A percentile compares a stretch with the other conserved stretches of the same genome.
These are phyloP conservation scores for Geophilus truncorum DNA, from an alignment of 2,888 invertebrate genomes.

Conservation along the genomic window DNA sequence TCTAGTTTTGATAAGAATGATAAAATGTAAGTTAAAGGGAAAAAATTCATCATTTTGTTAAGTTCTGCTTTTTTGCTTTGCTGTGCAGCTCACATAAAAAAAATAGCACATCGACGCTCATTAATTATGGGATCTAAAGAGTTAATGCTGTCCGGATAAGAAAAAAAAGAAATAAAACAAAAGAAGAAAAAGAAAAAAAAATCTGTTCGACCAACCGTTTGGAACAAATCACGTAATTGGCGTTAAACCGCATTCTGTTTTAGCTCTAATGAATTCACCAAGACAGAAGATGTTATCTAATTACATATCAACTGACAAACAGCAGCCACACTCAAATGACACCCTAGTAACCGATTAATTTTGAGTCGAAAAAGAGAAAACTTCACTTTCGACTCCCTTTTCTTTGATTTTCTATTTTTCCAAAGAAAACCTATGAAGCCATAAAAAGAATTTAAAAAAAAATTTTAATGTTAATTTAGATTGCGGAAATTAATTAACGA, in stretches of 20 bases:
- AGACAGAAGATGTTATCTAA: not conserved
- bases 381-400: not conserved
- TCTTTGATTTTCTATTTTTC: not conserved
- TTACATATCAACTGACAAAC: not conserved
- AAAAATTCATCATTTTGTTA: not conserved
- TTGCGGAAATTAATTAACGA: not conserved
- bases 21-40: slow-evolving; percentile 22
- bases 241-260: slow-evolving; percentile 6
- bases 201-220: not conserved
- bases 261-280: not conserved
- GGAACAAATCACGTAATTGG: not conserved
- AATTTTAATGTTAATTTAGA: too few relatives aligned
- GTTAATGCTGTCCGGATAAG: not conserved
- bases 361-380: not conserved
- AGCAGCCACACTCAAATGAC: not conserved
- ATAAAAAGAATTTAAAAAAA: too few relatives aligned
- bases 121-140: not conserved
- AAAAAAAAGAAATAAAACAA: not conserved
- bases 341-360: not conserved
- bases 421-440: too few relatives aligned
- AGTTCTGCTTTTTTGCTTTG: not conserved
- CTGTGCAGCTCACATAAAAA: not conserved
- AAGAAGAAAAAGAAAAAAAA: not conserved
- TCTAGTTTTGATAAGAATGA: slow-evolving; percentile 56
- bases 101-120: not conserved